These are phyloP conservation scores for Drosophila arawakana DNA, from an alignment of 1,140 invertebrate species.

Conservation along the genomic window DNA sequence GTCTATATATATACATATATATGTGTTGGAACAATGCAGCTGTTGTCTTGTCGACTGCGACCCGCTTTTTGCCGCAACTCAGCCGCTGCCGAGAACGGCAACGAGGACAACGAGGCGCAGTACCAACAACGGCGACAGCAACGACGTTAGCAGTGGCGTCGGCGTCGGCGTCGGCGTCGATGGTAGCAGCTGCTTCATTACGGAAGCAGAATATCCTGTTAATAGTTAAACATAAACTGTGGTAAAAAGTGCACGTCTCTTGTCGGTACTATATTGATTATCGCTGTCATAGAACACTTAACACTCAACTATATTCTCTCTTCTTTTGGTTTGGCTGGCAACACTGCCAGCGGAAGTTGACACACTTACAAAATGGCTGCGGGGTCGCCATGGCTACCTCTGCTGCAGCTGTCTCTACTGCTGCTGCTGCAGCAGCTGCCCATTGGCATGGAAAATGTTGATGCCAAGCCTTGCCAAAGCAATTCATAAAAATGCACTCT, in stretches of 20 bases:
- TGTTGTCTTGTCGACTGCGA: conserved; percentile 59
- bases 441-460: conserved; percentile 15
- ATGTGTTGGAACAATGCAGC: conserved; percentile 61
- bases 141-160: conserved; percentile 14
- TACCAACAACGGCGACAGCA: conserved; percentile 37
- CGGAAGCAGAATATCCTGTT: conserved; percentile 74
- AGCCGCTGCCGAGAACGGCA: conserved; percentile 4
- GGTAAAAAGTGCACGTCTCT: conserved; percentile 66
- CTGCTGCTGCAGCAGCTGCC: neutral
- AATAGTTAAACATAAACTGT: conserved; percentile 82
- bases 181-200: conserved; percentile 71
- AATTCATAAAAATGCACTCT: conserved; percentile 22
- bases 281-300: conserved; percentile 24
- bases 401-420: neutral
- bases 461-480: conserved; percentile 11
- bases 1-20: conserved; percentile 4
- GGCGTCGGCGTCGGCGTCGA: neutral
- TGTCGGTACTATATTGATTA: conserved; percentile 69
- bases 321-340: neutral
- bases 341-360: conserved; percentile 58
- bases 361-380: conserved; percentile 50
- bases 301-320: conserved; percentile 37
- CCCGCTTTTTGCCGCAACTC: conserved; percentile 57
- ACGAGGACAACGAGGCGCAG: conserved; percentile 1
- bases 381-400: conserved; percentile 7